These are phyloP conservation scores for Spilosoma lubricipeda DNA, from an alignment of 2,888 invertebrate species.

Conservation along the genomic window DNA sequence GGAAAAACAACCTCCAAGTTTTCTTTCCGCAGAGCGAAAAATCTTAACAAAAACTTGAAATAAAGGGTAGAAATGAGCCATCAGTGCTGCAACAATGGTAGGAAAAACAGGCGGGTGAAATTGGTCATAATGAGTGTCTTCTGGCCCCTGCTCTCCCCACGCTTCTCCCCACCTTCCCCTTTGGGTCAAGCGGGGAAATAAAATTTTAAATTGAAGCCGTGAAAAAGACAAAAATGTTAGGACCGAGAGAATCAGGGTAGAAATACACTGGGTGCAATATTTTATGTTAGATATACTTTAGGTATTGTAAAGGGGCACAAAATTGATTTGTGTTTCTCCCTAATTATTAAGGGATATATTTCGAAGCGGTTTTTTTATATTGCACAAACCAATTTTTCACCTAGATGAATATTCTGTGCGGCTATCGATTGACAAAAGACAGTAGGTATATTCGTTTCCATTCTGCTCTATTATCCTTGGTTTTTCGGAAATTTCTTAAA, in stretches of 20 bases:
- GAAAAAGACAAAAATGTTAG: constrained; percentile 80
- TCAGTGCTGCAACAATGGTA: constrained; percentile 67
- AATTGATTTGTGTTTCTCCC: not conserved
- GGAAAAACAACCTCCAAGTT: constrained; percentile 43
- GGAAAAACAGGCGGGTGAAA: constrained; percentile 78
- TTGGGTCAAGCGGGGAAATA: constrained; percentile 81
- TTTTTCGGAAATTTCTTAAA: too few relatives aligned
- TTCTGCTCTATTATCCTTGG: too few relatives aligned
- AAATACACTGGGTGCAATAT: constrained; percentile 25
- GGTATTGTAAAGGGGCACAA: not conserved
- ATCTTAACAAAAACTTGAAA: constrained; percentile 69
- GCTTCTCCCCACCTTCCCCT: constrained; percentile 57
- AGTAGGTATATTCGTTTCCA: too few relatives aligned
- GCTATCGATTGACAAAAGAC: not conserved
- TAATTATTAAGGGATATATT: not conserved
- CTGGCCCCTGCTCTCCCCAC: constrained; percentile 55
- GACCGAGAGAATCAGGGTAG: constrained; percentile 55
- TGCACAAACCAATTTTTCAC: not conserved
- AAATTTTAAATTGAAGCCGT: constrained; percentile 83
- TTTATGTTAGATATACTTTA: not conserved
- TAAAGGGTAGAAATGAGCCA: constrained; percentile 78
- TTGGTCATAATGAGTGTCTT: constrained; percentile 84
- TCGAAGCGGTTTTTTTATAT: not conserved
- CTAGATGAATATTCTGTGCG: not conserved
- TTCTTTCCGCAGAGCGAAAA: constrained; percentile 52